Percentiles rank a stretch among this genome's conserved stretches.
Evolutionary conservation across 2,797 vertebrate genomes (phyloP).

Genomic region (Myotis vivesi): DNA sequence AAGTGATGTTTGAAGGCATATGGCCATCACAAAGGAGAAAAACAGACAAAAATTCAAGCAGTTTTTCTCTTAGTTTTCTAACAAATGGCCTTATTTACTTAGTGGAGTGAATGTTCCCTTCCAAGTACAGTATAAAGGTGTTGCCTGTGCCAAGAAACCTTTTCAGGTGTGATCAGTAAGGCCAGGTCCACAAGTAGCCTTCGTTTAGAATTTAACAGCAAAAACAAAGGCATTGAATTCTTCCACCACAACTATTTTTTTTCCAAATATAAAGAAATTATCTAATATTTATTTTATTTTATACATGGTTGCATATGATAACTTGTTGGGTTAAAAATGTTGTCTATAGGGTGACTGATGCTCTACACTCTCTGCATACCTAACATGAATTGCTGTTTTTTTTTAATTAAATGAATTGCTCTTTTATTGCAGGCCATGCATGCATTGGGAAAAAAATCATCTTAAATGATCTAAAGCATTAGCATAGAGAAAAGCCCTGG

Average conservation of each 20-base stretch:
- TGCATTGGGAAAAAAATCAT: not conserved
- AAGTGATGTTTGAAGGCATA: slow-evolving; percentile 24
- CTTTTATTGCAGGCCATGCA: not conserved
- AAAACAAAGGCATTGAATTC: not conserved
- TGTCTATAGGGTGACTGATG: not conserved
- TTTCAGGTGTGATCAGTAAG: not conserved
- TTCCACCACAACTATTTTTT: not conserved
- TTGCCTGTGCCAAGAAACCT: not conserved
- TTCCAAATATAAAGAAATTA: not conserved
- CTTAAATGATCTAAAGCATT: not conserved
- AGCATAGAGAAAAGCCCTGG: not conserved
- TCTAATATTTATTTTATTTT: not conserved
- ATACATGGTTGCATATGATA: not conserved
- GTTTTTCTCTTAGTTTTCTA: not conserved
- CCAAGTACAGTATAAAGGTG: not conserved
- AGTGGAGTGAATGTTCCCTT: not conserved
- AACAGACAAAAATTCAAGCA: not conserved
- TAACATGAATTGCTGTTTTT: not conserved
- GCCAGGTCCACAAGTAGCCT: not conserved
- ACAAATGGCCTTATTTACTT: not conserved
- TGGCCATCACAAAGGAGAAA: slow-evolving; percentile 1
- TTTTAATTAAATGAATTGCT: not conserved
- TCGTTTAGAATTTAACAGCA: not conserved
- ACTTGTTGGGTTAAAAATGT: not conserved
- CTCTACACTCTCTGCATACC: not conserved